Evolutionary conservation across 2,113 vertebrate species (phyloP), one percentile per base, ranked within the genome.

Genomic region (Pelecanoides urinatrix): DNA sequence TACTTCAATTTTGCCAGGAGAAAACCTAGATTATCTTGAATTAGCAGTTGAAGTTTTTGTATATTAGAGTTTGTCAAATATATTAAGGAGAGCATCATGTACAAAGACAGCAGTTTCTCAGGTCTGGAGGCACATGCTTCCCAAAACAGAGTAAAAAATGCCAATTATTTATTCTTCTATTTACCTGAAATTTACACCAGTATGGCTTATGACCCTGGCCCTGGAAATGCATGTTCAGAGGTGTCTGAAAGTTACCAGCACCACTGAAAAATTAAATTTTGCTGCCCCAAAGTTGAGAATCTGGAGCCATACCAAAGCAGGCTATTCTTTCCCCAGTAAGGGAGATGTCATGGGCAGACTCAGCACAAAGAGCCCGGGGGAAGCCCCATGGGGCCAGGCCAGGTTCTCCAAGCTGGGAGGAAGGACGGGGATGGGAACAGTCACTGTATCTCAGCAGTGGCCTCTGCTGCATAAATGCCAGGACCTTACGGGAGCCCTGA

Each of bases 11-110:
- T 97, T 91, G 11, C 61, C 80, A 90, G 89, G 47, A 96, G 78
- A 92, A 97, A 97, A 87, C 55, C 94, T 73, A 94, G 87, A 91
- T 93, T 94, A 91, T 81, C 63, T 95, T 96, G 94, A 95, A 92
- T 96, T 94, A 95, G 47, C 61, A 94, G 65, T 17, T 74, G 92
- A 95, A 76, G 52, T 90, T 96, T 94, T 73, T 62, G 18, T 75
- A 66, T 36, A 52, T 75, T 89, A 86, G 45, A 77, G 47, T 94
- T 95, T 71, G 66, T 80, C 47, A 68, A 74, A 73, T 78, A 62
- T 74, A 87, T 91, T 88, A 94, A 73, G 70, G 30, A 85, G 45
- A 70, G 6, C 0, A 0, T 47, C 36, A 44, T 14, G 34, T 29
- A 34, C 27, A 62, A 75, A 86, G 59, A 21, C n/a, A 82, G 62